A percentile compares a stretch with the other conserved stretches of the same genome.
Conservation (phyloP, 2,888 invertebrate genomes). For the Toxonevra muliebris region DNA sequence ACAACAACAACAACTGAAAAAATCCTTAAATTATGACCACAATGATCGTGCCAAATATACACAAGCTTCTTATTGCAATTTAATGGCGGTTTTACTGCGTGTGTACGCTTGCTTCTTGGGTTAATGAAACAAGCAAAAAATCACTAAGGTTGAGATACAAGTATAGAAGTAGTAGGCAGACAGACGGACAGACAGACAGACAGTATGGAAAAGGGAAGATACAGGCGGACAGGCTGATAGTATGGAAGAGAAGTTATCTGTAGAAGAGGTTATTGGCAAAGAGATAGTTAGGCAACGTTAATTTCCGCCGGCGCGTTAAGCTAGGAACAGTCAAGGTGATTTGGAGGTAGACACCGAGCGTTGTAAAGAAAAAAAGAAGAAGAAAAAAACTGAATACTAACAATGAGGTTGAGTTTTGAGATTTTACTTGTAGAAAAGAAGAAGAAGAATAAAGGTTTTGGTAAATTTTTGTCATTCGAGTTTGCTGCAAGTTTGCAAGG, state of each 20-base stretch:
- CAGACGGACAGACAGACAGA: background rate
- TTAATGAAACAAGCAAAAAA: no score
- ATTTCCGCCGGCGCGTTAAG: no score
- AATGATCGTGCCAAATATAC: conserved; percentile 21
- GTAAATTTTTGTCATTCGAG: conserved; percentile 11
- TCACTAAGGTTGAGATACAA: no score
- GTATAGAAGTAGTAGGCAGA: background rate
- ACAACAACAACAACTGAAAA: conserved; percentile 20
- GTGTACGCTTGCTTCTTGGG: background rate
- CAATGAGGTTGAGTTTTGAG: conserved; percentile 11
- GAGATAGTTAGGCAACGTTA: no score
- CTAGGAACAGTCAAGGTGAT: no score
- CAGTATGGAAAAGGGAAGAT: background rate
- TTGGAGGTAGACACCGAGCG: background rate
- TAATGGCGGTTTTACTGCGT: conserved; percentile 36
- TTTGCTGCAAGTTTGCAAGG: conserved; percentile 13
- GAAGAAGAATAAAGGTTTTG: background rate
- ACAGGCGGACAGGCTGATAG: no score
- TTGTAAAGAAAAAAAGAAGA: background rate
- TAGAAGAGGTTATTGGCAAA: no score
- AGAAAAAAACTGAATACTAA: background rate
- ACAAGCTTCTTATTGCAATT: conserved; percentile 31
- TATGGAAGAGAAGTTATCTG: no score
- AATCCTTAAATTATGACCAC: conserved; percentile 34
- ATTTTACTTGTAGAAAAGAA: background rate